These are phyloP conservation scores for Drosophila prosaltans DNA, from an alignment of 1,140 invertebrate species.

Conservation along the genomic window DNA sequence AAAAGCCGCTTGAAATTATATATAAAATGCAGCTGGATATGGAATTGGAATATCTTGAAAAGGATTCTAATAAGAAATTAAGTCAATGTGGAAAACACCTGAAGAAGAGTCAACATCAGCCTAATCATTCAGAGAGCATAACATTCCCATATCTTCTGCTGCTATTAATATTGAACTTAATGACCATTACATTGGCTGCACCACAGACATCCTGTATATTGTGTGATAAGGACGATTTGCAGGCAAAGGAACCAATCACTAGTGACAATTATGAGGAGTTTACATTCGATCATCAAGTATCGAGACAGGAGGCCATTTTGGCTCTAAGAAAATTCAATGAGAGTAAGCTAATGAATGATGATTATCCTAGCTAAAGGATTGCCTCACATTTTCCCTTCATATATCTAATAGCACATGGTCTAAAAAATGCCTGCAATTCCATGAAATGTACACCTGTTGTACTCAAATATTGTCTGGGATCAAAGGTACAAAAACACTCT, in stretches of 20 bases:
- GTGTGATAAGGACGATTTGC: conserved; percentile 71
- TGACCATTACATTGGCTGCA: conserved; percentile 35
- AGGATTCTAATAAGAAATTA: conserved; percentile 16
- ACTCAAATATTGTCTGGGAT: conserved; percentile 85
- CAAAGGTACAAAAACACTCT: conserved; percentile 29
- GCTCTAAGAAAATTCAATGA: conserved; percentile 67
- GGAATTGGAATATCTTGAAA: conserved; percentile 11
- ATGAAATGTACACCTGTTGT: conserved; percentile 84
- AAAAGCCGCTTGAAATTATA: conserved; percentile 16
- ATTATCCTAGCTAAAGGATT: neutral
- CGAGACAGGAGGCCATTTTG: conserved; percentile 65
- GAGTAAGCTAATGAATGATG: conserved; percentile 38
- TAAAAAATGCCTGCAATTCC: conserved; percentile 58
- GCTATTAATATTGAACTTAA: conserved; percentile 24
- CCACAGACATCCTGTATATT: conserved; percentile 71
- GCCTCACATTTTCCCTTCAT: neutral
- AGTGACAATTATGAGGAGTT: conserved; percentile 64
- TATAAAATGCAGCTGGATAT: conserved; percentile 41
- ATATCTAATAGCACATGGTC: conserved; percentile 28
- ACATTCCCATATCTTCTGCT: conserved; percentile 46
- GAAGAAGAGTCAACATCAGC: conserved; percentile 22
- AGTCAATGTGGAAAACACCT: neutral
- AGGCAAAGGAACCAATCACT: conserved; percentile 30
- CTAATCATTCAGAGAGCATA: conserved; percentile 16
- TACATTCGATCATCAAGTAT: conserved; percentile 77